A percentile compares a stretch with the other conserved stretches of the same genome.
phyloP scores from a whole-genome alignment of 1,140 invertebrate genomes.

The Caenorhabditis briggsae region DNA sequence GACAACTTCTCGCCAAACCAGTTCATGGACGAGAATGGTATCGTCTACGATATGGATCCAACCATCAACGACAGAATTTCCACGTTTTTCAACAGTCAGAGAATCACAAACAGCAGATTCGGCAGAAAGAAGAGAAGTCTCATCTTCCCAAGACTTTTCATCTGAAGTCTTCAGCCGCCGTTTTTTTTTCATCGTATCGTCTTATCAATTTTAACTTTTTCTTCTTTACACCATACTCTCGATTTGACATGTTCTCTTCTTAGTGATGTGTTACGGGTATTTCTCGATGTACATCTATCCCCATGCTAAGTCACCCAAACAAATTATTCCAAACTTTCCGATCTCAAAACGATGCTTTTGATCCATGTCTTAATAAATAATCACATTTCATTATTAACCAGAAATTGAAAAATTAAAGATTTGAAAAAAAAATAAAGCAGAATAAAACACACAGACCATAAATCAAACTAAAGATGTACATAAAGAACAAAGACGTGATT shows the following conservation, averaged over 20 bases:
- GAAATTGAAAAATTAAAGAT: background rate
- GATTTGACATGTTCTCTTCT: conserved; percentile 42
- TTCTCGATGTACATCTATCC: conserved; percentile 39
- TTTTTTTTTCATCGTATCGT: background rate
- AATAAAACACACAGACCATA: conserved; percentile 10
- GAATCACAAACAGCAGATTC: conserved; percentile 22
- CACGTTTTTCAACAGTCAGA: conserved; percentile 57
- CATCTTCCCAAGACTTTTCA: conserved; percentile 13
- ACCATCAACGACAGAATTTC: conserved; percentile 56
- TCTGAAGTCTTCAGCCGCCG: background rate
- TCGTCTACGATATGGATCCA: conserved; percentile 58
- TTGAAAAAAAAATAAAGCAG: background rate
- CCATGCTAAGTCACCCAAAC: conserved; percentile 26
- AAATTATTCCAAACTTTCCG: background rate
- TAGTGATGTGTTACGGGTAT: conserved; percentile 52
- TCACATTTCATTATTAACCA: conserved; percentile 2
- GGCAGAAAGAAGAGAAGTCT: conserved; percentile 42
- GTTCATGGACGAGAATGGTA: conserved; percentile 59
- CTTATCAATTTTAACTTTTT: background rate
- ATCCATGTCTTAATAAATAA: conserved; percentile 1
- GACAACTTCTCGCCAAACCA: conserved; percentile 52
- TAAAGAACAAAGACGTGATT: conserved; percentile 17
- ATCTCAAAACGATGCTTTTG: conserved; percentile 19
- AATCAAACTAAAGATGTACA: conserved; percentile 1
- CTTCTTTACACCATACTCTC: conserved; percentile 3